Conservation (phyloP, 1,140 invertebrate genomes). For the Drosophila tropicalis region DNA sequence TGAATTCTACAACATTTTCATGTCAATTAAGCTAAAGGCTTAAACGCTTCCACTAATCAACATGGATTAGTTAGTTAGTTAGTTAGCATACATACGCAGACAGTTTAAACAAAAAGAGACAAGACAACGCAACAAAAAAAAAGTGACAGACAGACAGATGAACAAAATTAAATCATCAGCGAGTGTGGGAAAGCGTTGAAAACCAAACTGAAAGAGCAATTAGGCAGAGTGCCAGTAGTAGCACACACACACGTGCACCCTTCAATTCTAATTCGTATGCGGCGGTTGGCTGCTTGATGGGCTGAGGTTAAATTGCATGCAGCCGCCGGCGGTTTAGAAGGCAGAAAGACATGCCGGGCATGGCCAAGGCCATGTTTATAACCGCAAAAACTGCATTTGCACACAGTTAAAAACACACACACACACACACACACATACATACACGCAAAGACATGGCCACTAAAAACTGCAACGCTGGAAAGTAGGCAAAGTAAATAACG, state of each 20-base stretch:
- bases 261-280: constrained; percentile 10
- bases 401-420: background rate
- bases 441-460: too few species aligned
- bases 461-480: background rate
- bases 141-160: constrained; percentile 15
- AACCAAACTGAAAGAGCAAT: constrained; percentile 42
- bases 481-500: constrained; percentile 10
- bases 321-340: background rate
- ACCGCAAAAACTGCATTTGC: constrained; percentile 3
- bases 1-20: constrained; percentile 8
- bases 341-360: background rate
- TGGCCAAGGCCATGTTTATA: constrained; percentile 58
- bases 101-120: constrained; percentile 2
- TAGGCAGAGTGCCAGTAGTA: constrained; percentile 61
- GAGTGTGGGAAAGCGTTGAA: background rate
- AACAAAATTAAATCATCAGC: constrained; percentile 4
- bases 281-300: background rate
- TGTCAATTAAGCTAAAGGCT: constrained; percentile 8
- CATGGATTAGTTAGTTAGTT: constrained; percentile 14
- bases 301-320: background rate
- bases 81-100: constrained; percentile 3
- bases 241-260: background rate
- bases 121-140: constrained; percentile 39
- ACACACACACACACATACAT: background rate
- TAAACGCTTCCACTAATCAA: constrained; percentile 5